Evolutionary conservation across 1,140 invertebrate genomes (phyloP), one percentile per base, ranked within the genome.

Genomic region (Pseudachorutes palmiensis): DNA sequence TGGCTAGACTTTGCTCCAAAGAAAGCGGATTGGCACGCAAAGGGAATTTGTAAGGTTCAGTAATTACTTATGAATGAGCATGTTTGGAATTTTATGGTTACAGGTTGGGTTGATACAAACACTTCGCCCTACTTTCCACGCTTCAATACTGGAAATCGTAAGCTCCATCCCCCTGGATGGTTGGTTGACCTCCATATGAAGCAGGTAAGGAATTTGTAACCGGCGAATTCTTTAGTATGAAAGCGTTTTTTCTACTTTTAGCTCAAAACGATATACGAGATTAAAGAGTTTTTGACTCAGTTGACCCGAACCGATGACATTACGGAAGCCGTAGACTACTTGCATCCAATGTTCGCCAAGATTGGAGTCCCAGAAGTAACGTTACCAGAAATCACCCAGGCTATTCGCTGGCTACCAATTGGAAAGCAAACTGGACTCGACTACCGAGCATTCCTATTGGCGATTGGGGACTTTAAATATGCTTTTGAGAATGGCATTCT

Each of bases 381-480:
- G 5, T 14, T 19, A 24, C 51, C 51, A 5, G 51, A 55, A 55
- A 55, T 55, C 24, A 55, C 51, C 5, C 12, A 24, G 24, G 51
- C 24, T 26, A 12, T 55, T 24, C 51, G 51, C 3, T 55, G 51
- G 51, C 24, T 55, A 5, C 51, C 51, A 5, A 22, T 26, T 19
- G 51, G 51, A 26, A 55, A 55, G 51, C 9, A 55, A 24, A 19
- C 12, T 3, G 51, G 14, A 5, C 51, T 55, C 24, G 51, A 55
- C 51, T 55, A 19, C 51, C 51, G 51, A 5, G 51, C 24, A 9
- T 55, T 55, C 51, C 51, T 55, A 24, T 55, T 55, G 51, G 51
- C 51, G 9, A 9, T 55, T 55, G 51, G 51, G 5, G 51, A 55
- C 24, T 55, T 55, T 55, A 26, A 26, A 5, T 55, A 55, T 55